These are phyloP conservation scores for Zoanthus sociatus DNA, from an alignment of 92 coral and sea anemone genomes.

Conservation along the genomic window DNA sequence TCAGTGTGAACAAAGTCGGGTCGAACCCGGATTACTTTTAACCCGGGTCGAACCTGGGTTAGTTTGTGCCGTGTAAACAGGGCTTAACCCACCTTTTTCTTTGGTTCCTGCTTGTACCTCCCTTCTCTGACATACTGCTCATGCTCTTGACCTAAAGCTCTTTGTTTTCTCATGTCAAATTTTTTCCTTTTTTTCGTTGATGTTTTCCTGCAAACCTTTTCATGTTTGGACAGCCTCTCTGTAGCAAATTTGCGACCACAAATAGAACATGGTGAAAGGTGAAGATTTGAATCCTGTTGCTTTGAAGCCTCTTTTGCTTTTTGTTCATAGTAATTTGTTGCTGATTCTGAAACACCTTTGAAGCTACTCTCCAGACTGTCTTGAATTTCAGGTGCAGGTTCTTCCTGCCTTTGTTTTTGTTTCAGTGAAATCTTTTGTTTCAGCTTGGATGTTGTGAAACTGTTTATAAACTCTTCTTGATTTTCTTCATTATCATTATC, in stretches of 20 bases:
- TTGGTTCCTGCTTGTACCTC: constrained; percentile 69
- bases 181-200: constrained; percentile 80
- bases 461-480: constrained; percentile 15
- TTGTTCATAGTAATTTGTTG: constrained; percentile 57
- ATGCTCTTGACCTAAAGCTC: constrained; percentile 84
- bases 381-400: constrained; percentile 31
- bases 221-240: constrained; percentile 85
- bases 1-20: too few relatives aligned
- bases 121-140: constrained; percentile 80
- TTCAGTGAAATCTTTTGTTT: constrained; percentile 7
- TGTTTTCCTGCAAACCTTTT: constrained; percentile 81
- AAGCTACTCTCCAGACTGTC: constrained; percentile 22
- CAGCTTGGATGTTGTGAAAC: constrained; percentile 1
- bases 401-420: constrained; percentile 22
- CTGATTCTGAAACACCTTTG: constrained; percentile 48
- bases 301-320: constrained; percentile 65
- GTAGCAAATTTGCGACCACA: constrained; percentile 95
- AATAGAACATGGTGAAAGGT: constrained; percentile 78
- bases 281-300: constrained; percentile 42
- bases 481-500: not conserved
- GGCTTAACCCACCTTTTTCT: constrained; percentile 72
- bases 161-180: constrained; percentile 82
- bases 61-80: too few relatives aligned
- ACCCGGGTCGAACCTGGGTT: too few relatives aligned
- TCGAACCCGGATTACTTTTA: too few relatives aligned